A percentile compares a stretch with the other conserved stretches of the same genome.
These are phyloP conservation scores for Notarius lentiginosus DNA, from an alignment of 2,113 vertebrate genomes.

Conservation along the genomic window DNA sequence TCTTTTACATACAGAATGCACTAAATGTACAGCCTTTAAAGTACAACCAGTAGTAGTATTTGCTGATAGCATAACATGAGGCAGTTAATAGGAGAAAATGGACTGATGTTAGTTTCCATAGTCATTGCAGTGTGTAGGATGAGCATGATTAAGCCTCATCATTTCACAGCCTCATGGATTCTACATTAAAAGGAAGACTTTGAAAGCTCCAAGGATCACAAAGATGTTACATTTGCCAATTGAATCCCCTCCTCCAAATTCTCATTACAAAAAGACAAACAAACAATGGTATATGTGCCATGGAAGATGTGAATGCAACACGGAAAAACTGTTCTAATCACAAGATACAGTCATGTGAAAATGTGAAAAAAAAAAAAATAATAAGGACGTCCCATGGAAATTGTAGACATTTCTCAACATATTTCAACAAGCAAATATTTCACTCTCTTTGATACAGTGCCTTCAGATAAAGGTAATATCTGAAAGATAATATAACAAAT, in stretches of 20 bases:
- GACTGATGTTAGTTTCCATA: neutral
- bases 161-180: neutral
- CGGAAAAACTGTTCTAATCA: neutral
- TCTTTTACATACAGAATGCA: neutral
- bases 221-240: neutral
- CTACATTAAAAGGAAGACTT: neutral
- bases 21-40: neutral
- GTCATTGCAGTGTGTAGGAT: neutral
- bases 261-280: neutral
- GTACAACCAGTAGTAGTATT: neutral
- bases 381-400: no score
- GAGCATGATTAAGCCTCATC: neutral
- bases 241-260: neutral
- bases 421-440: no score
- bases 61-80: neutral
- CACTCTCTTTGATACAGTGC: no score
- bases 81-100: neutral
- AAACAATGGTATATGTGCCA: neutral
- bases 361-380: no score
- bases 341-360: no score
- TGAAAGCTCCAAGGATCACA: conserved; percentile 31
- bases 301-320: neutral
- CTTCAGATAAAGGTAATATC: no score
- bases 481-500: no score
- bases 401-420: no score